A percentile compares a stretch with the other conserved stretches of the same genome.
Evolutionary conservation across 1,140 invertebrate genomes (phyloP).

Genomic region (Anthonomus grandis): DNA sequence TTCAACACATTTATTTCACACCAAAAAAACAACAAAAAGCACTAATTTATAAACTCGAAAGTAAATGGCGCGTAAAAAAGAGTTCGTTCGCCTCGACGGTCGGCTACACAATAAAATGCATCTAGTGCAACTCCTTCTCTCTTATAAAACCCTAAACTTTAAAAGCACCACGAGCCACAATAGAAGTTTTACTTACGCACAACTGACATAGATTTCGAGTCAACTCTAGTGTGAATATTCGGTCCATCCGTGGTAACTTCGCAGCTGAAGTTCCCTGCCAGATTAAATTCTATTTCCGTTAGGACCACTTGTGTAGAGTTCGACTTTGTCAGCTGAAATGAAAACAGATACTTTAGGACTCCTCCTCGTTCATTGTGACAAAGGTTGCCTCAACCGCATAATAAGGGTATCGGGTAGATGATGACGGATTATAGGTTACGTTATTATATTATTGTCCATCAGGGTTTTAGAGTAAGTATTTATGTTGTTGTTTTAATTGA

Average conservation of each 20-base stretch:
- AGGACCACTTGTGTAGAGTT: constrained; percentile 73
- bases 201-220: constrained; percentile 65
- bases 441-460: not conserved
- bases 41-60: too few species aligned
- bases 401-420: too few species aligned
- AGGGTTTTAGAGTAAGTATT: not conserved
- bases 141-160: too few species aligned
- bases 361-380: constrained; percentile 11
- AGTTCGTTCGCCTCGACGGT: too few species aligned
- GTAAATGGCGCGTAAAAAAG: too few species aligned
- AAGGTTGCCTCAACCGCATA: constrained; percentile 10
- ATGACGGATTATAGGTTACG: not conserved
- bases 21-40: too few species aligned
- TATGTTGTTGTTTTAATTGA: too few species aligned
- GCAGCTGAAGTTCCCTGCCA: constrained; percentile 78
- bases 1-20: too few species aligned
- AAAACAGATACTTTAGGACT: constrained; percentile 21
- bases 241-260: constrained; percentile 81
- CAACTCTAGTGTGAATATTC: constrained; percentile 63
- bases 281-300: constrained; percentile 64
- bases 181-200: constrained; percentile 66
- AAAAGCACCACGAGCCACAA: too few species aligned
- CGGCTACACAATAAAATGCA: too few species aligned
- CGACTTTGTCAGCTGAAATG: constrained; percentile 61
- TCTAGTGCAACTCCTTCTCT: too few species aligned